Evolutionary conservation across 1,140 invertebrate genomes (phyloP), one percentile per base, ranked within the genome.

Genomic region (Geopemphigus sp.): DNA sequence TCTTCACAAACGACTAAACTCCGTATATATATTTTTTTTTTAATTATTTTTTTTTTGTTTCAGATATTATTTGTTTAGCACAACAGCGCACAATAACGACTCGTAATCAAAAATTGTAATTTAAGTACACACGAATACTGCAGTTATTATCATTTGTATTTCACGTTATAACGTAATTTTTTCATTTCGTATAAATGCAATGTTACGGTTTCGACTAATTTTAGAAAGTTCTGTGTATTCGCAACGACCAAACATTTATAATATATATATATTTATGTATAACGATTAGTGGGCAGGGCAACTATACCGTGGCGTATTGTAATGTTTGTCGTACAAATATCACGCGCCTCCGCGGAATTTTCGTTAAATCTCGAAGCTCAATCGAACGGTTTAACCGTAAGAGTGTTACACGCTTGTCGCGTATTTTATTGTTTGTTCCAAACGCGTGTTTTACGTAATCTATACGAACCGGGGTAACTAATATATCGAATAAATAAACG

Each of bases 21-120:
- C 8, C 3, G 8, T 39, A 39, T 39, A 39, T 39, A 39, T 39
- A 3, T 4, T 39, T 39, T 39, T 39, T 47, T 47, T 68, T 64
- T 4, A 6, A 24, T 68, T 47, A n/a, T 45, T 22, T 14, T 54
- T 54, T 29, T 63, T 72, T 14, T 72, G 15, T 72, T 72, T 72
- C 68, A 72, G 68, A 72, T 72, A 29, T 72, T 54, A 72, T 72
- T 72, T 72, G 15, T 72, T 54, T 72, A 72, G 68, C 68, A 72
- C 68, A 72, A 29, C 47, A 19, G 29, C 68, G 26, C 50, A 54
- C 15, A 1, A n/a, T 19, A 45, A 29, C n/a, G n/a, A 70, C 24
- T 29, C 68, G 17, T 53, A 70, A 72, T 72, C 68, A 72, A 72
- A 68, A 57, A 39, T 39, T n/a, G 53, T 12, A 72, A 53, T 54